These are phyloP conservation scores for Platyrinchus mystaceus DNA, from an alignment of 2,797 vertebrate species.

Conservation along the genomic window DNA sequence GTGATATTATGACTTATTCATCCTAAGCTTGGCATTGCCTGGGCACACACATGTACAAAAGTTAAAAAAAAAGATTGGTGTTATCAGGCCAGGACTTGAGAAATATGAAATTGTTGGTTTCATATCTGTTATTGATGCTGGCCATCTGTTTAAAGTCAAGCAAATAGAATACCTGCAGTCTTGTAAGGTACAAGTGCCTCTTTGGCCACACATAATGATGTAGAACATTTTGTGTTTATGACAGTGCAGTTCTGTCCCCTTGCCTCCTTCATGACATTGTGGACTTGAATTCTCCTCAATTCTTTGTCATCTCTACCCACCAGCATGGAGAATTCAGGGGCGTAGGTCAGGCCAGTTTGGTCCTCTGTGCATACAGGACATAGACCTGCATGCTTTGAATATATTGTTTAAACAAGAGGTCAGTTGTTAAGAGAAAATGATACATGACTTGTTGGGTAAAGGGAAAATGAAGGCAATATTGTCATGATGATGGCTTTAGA, in stretches of 20 bases:
- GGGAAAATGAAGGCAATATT: neutral
- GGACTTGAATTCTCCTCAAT: neutral
- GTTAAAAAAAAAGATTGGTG: neutral
- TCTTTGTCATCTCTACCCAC: neutral
- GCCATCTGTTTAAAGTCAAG: neutral
- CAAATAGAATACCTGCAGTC: neutral
- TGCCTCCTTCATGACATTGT: neutral
- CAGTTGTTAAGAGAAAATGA: neutral
- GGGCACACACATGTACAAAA: fast-evolving
- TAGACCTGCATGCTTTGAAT: neutral
- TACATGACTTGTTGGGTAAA: neutral
- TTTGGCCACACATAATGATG: fast-evolving
- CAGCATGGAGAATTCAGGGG: fast-evolving
- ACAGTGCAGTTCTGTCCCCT: neutral
- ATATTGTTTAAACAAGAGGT: neutral
- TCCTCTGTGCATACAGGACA: neutral
- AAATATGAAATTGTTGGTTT: neutral
- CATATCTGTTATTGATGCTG: neutral
- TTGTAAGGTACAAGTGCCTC: neutral
- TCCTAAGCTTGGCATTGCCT: neutral
- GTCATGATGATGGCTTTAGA: neutral
- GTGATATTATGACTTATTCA: neutral
- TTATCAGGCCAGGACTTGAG: neutral
- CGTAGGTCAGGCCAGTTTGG: fast-evolving
- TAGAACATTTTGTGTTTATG: neutral